Conservation (phyloP, 2,888 invertebrate species). For the Drosophila ochracea region DNA sequence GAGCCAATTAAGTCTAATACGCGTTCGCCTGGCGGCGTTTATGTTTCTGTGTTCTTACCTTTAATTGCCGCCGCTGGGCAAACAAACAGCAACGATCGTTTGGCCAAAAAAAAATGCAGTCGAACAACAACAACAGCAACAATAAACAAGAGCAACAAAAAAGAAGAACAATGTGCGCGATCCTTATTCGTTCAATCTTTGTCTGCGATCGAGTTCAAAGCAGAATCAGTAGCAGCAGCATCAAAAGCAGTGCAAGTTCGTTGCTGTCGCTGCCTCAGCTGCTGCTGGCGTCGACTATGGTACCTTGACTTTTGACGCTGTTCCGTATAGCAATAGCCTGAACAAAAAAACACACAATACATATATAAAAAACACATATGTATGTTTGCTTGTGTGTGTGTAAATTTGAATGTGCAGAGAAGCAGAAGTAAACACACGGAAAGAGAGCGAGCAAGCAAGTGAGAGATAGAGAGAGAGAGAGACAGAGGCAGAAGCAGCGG, state of each 20-base stretch:
- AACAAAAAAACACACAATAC: slow-evolving; percentile 34
- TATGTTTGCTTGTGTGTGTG: slow-evolving; percentile 1
- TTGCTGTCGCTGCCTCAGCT: slow-evolving; percentile 40
- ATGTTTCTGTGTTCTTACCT: slow-evolving; percentile 42
- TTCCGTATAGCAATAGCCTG: slow-evolving; percentile 69
- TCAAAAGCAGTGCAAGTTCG: slow-evolving; percentile 46
- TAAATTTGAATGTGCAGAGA: slow-evolving; percentile 13
- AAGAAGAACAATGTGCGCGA: slow-evolving; percentile 38
- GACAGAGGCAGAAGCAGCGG: slow-evolving; percentile 4
- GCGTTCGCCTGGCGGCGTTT: slow-evolving; percentile 25
- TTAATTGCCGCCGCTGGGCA: slow-evolving; percentile 56
- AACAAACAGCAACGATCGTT: slow-evolving; percentile 21
- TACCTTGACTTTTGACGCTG: slow-evolving; percentile 74
- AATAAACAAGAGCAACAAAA: slow-evolving; percentile 17
- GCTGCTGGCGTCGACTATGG: slow-evolving; percentile 20
- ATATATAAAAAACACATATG: slow-evolving; percentile 13
- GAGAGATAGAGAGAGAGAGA: slow-evolving; percentile 2
- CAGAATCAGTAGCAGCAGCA: slow-evolving; percentile 15
- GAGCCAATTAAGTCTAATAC: slow-evolving; percentile 69
- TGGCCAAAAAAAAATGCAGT: slow-evolving; percentile 32
- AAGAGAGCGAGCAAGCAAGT: neutral
- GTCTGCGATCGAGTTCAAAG: slow-evolving; percentile 45
- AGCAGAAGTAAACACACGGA: slow-evolving; percentile 14
- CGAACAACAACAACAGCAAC: slow-evolving; percentile 12
- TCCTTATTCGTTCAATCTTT: slow-evolving; percentile 35